phyloP scores from a whole-genome alignment of 2,888 invertebrate species.

The Drosophila maculinotata region DNA sequence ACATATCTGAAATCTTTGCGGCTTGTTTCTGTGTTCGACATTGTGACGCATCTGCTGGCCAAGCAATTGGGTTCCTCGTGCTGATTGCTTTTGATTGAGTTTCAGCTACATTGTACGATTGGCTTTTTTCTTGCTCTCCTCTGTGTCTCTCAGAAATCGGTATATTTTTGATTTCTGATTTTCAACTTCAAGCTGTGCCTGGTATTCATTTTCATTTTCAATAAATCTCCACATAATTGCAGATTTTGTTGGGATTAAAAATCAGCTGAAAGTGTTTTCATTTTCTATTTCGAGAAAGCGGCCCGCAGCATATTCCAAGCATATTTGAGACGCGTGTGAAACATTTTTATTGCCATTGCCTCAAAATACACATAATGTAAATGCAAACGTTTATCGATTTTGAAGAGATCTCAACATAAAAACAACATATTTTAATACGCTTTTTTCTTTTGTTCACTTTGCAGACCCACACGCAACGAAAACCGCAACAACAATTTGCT shows the following conservation, averaged over 20 bases:
- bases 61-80: slow-evolving; percentile 34
- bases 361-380: slow-evolving; percentile 26
- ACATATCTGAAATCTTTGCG: slow-evolving; percentile 31
- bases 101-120: slow-evolving; percentile 31
- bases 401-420: slow-evolving; percentile 28
- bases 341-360: slow-evolving; percentile 45
- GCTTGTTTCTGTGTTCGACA: slow-evolving; percentile 8
- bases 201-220: slow-evolving; percentile 39
- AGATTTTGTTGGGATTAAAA: slow-evolving; percentile 38
- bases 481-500: slow-evolving; percentile 34
- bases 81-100: slow-evolving; percentile 57
- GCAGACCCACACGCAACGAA: slow-evolving; percentile 41
- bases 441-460: slow-evolving; percentile 39
- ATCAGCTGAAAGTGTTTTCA: slow-evolving; percentile 47
- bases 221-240: slow-evolving; percentile 50
- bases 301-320: too few relatives aligned
- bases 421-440: slow-evolving; percentile 38
- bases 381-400: slow-evolving; percentile 49
- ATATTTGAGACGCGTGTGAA: slow-evolving; percentile 65
- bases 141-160: neutral
- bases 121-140: slow-evolving; percentile 7
- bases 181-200: slow-evolving; percentile 41
- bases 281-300: slow-evolving; percentile 59
- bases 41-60: slow-evolving; percentile 47
- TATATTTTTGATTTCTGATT: slow-evolving; percentile 23